A percentile compares a stretch with the other conserved stretches of the same genome.
Conservation (phyloP, 2,888 invertebrate species). For the Agapostemon virescens region DNA sequence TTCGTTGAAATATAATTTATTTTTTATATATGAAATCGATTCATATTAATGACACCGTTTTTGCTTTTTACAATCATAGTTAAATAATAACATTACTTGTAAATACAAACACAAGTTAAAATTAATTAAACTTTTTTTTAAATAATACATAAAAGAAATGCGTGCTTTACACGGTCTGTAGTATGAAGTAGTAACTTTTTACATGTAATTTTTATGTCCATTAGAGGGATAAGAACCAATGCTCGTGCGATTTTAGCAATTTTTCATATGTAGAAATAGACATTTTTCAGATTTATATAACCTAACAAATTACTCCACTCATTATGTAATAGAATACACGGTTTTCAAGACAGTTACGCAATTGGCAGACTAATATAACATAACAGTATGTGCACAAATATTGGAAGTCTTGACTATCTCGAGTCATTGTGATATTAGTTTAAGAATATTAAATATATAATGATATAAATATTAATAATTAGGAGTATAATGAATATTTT, state of each 20-base stretch:
- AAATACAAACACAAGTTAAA: slow-evolving; percentile 50
- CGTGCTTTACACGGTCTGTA: slow-evolving; percentile 51
- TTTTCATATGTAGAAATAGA: slow-evolving; percentile 64
- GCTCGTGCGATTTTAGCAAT: slow-evolving; percentile 59
- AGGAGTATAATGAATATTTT: slow-evolving; percentile 68
- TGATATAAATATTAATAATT: slow-evolving; percentile 67
- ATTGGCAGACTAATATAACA: slow-evolving; percentile 52
- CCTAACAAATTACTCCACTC: slow-evolving; percentile 52
- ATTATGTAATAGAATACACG: slow-evolving; percentile 53
- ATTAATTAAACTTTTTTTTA: slow-evolving; percentile 33
- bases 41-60: slow-evolving; percentile 51
- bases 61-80: slow-evolving; percentile 51
- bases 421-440: slow-evolving; percentile 79
- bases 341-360: slow-evolving; percentile 58
- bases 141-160: slow-evolving; percentile 32
- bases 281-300: slow-evolving; percentile 64
- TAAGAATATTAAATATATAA: slow-evolving; percentile 71
- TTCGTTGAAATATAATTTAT: slow-evolving; percentile 18
- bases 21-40: slow-evolving; percentile 33
- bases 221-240: slow-evolving; percentile 56
- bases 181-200: slow-evolving; percentile 58
- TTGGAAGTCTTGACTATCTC: slow-evolving; percentile 77
- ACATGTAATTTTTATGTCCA: slow-evolving; percentile 63
- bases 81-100: slow-evolving; percentile 52
- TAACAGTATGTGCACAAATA: slow-evolving; percentile 70